These are phyloP conservation scores for Drosophila leonis DNA, from an alignment of 2,888 invertebrate species.

Conservation along the genomic window DNA sequence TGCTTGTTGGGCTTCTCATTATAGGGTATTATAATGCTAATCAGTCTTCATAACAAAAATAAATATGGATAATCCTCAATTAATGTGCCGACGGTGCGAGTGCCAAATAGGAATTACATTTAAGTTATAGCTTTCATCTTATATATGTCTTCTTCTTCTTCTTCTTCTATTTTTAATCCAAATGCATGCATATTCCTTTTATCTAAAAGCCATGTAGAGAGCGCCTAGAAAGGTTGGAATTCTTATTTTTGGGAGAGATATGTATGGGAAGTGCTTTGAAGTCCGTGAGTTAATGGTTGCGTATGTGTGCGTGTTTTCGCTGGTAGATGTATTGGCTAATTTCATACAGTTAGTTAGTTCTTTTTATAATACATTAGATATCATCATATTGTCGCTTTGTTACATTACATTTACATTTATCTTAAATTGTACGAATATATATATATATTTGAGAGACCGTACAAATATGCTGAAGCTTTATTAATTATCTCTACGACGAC, in stretches of 20 bases:
- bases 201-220: constrained; percentile 48
- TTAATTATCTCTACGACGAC: constrained; percentile 64
- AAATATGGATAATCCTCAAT: constrained; percentile 43
- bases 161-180: constrained; percentile 3
- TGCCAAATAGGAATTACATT: constrained; percentile 45
- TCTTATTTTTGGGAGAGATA: constrained; percentile 47
- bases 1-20: constrained; percentile 29
- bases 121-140: constrained; percentile 19
- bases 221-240: constrained; percentile 27
- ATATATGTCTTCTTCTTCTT: neutral
- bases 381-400: constrained; percentile 76
- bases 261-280: constrained; percentile 61
- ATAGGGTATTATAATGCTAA: constrained; percentile 69
- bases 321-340: constrained; percentile 46
- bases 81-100: constrained; percentile 37
- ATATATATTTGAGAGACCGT: constrained; percentile 54
- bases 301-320: constrained; percentile 46
- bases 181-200: constrained; percentile 26
- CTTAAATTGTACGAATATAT: constrained; percentile 50
- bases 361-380: constrained; percentile 72
- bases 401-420: constrained; percentile 76
- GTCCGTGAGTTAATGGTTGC: constrained; percentile 57
- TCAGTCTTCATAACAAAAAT: constrained; percentile 79
- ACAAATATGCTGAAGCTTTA: constrained; percentile 71
- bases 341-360: constrained; percentile 53